Evolutionary conservation across 2,888 invertebrate genomes (phyloP), one percentile per base, ranked within the genome.

Genomic region (Adelphocoris suturalis): DNA sequence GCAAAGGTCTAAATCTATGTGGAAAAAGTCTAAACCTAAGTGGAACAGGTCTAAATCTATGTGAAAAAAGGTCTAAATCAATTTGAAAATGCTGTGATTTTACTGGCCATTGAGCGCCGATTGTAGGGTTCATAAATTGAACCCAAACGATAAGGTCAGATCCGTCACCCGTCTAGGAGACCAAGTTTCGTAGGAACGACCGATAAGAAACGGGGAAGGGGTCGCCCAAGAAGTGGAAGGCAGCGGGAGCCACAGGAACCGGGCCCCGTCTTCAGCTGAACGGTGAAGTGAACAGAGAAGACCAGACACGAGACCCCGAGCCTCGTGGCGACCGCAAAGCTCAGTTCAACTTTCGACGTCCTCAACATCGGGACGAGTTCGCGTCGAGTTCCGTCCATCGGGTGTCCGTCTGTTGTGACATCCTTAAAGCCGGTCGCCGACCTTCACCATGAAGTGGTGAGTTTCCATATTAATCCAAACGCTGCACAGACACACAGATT

Each of bases 181-280:
- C 61, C 37, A 37, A n/a, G 61, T 68, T 68, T 68, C 68, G 68
- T 68, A 68, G 68, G 68, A 68, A 68, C 68, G 68, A 68, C 68
- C 68, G 68, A 68, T 68, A 68, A 68, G 68, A 68, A 16, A 19
- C 27, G 68, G 23, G 13, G 68, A 23, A 23, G 68, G 68, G 61
- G n/a, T 23, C 68, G 23, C 12, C 23, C 68, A 68, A 68, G 68
- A 68, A 68, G 68, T 23, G 68, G 68, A 68, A 68, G 68, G 68
- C 68, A 68, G 68, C 19, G 68, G 68, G 23, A 68, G 27, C 68
- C 23, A 5, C n/a, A 19, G 61, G 68, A 68, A 68, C 68, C 68
- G 68, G 68, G 68, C 23, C 68, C 27, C 27, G 68, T 68, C 23
- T 27, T 27, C 68, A 12, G 68, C 68, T 19, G 52, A 14, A 5